Conservation (phyloP, 2,797 vertebrate genomes). For the Danio aesculapii region DNA sequence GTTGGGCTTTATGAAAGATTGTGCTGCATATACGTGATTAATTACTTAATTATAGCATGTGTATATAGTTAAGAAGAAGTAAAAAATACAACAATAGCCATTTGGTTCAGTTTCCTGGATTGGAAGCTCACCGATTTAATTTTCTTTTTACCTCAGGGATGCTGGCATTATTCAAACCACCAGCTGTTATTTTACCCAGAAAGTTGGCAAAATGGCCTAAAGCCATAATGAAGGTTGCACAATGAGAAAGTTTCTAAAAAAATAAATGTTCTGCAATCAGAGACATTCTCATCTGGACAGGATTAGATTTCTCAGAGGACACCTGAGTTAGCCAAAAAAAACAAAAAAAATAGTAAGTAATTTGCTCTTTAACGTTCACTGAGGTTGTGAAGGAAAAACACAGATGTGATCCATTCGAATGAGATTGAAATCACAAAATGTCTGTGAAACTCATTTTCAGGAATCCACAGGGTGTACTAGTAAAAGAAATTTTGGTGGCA, state of each 20-base stretch:
- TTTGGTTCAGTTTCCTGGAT: not conserved
- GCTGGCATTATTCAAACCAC: not conserved
- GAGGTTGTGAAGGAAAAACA: not conserved
- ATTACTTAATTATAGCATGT: not conserved
- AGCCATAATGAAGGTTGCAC: not conserved
- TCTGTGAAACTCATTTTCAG: not conserved
- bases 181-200: conserved; percentile 10
- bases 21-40: not conserved
- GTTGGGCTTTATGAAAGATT: not conserved
- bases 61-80: not conserved
- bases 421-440: not conserved
- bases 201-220: not conserved
- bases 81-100: not conserved
- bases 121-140: not conserved
- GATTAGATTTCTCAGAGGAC: not conserved
- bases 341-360: not conserved
- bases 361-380: not conserved
- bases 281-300: not conserved
- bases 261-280: not conserved
- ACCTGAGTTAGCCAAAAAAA: not conserved
- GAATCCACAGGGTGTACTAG: not conserved
- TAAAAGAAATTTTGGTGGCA: not conserved
- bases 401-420: not conserved
- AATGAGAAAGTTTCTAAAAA: not conserved
- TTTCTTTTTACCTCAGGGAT: not conserved